These are phyloP conservation scores for Drosophila jambulina DNA, from an alignment of 1,140 invertebrate genomes.

Conservation along the genomic window DNA sequence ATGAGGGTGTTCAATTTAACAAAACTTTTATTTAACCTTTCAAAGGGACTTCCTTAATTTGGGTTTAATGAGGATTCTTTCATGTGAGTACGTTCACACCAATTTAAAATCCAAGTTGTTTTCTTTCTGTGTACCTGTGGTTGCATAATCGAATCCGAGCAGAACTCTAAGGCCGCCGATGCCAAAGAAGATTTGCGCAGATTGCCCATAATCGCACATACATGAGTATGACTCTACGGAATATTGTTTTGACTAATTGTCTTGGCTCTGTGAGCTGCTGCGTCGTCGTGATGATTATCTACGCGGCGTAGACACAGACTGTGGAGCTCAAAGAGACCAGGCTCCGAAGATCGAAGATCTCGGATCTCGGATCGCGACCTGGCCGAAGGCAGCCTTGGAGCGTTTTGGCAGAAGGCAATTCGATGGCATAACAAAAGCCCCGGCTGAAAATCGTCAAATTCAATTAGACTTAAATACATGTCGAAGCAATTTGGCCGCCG, in stretches of 20 bases:
- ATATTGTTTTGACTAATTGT: slow-evolving; percentile 81
- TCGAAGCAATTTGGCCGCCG: slow-evolving; percentile 71
- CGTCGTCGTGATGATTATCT: slow-evolving; percentile 73
- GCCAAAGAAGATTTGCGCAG: slow-evolving; percentile 79
- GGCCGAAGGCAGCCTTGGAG: slow-evolving; percentile 64
- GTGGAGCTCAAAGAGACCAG: slow-evolving; percentile 12
- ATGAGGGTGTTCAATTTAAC: too few species aligned
- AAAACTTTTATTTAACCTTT: too few species aligned
- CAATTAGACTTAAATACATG: slow-evolving; percentile 83
- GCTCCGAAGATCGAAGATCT: slow-evolving; percentile 43
- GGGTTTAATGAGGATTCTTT: too few species aligned
- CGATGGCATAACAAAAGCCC: slow-evolving; percentile 19
- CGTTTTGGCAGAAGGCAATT: slow-evolving; percentile 68
- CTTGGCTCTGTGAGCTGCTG: slow-evolving; percentile 40
- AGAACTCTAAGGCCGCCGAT: slow-evolving; percentile 70
- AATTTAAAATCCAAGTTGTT: too few species aligned
- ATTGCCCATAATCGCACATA: slow-evolving; percentile 67
- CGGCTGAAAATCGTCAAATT: slow-evolving; percentile 71
- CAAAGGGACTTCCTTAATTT: too few species aligned
- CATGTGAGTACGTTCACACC: too few species aligned
- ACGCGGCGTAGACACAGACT: slow-evolving; percentile 12
- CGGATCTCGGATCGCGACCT: slow-evolving; percentile 19
- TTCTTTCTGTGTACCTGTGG: slow-evolving; percentile 5
- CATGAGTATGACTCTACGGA: slow-evolving; percentile 38
- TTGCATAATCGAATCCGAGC: slow-evolving; percentile 56